Percentiles rank a stretch among this genome's conserved stretches.
phyloP scores from a whole-genome alignment of 2,888 invertebrate genomes.

The Morpho helenor region DNA sequence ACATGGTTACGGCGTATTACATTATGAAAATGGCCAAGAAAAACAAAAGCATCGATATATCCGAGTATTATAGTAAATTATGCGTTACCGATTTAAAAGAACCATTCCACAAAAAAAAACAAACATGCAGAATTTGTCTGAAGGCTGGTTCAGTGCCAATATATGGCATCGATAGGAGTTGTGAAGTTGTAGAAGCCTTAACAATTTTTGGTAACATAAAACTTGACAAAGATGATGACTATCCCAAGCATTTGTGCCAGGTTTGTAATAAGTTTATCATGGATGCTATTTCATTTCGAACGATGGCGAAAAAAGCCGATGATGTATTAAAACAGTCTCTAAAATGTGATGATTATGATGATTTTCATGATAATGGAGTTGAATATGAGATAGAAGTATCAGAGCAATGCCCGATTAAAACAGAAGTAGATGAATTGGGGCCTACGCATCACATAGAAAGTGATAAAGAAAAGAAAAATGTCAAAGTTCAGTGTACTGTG shows the following conservation, averaged over 20 bases:
- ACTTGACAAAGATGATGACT: slow-evolving; percentile 41
- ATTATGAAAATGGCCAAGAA: slow-evolving; percentile 31
- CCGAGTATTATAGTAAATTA: slow-evolving; percentile 26
- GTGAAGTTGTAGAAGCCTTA: slow-evolving; percentile 45
- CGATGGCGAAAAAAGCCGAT: slow-evolving; percentile 45
- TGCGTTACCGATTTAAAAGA: slow-evolving; percentile 14
- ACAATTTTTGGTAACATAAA: slow-evolving; percentile 41
- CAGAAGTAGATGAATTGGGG: neutral
- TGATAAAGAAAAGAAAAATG: slow-evolving; percentile 21
- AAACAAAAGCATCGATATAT: slow-evolving; percentile 20
- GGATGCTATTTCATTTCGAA: slow-evolving; percentile 48
- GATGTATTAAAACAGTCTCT: slow-evolving; percentile 39
- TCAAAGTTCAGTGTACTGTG: slow-evolving; percentile 38
- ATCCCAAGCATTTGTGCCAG: slow-evolving; percentile 50
- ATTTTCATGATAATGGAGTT: slow-evolving; percentile 15
- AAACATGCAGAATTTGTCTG: slow-evolving; percentile 53
- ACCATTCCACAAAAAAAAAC: slow-evolving; percentile 5
- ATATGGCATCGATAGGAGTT: slow-evolving; percentile 29
- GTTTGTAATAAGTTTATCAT: slow-evolving; percentile 49
- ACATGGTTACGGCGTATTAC: slow-evolving; percentile 37
- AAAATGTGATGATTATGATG: slow-evolving; percentile 21
- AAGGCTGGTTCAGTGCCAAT: slow-evolving; percentile 45
- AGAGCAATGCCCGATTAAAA: neutral
- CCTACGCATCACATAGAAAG: neutral
- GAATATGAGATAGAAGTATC: slow-evolving; percentile 23